Evolutionary conservation across 2,888 invertebrate genomes (phyloP), one percentile per base, ranked within the genome.

Genomic region (Drosophila maculinotata): DNA sequence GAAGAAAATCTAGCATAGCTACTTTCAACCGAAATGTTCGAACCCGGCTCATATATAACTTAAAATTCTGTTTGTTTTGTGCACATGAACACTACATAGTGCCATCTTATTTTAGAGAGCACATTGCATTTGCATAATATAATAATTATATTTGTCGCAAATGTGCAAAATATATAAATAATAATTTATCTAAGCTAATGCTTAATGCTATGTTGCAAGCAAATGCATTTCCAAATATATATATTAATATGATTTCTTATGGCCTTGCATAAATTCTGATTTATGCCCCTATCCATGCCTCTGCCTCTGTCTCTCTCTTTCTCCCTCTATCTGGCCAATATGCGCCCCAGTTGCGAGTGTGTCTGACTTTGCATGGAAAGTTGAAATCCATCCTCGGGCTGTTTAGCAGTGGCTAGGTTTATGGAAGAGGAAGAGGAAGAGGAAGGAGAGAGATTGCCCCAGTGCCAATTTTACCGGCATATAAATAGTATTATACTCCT

Each of bases 201-300:
- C 6, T 33, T 12, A n/a, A 31, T 31, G 30, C 20, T 4, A 20
- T 20, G 4, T 20, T 2, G 2, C 20, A 20, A 4, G 25, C 69
- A 42, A 52, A 48, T 69, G 62, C 54, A 62, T 51, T 56, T 57
- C 51, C 51, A 48, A 63, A 69, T 64, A 70, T 60, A 56, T 57
- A 65, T 48, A 62, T 69, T 62, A 66, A 67, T 72, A 60, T 58
- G 39, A 48, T 57, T 79, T 75, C 62, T 69, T 69, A 59, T 57
- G 59, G 38, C 26, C 47, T 28, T 36, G 54, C 56, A 69, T 63
- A 63, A 75, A 79, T 67, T 60, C 45, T 51, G 45, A 75, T 82
- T 75, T 75, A 70, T 77, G 45, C 6, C 70, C 63, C n/a, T n/a
- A 70, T 59, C 67, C 69, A 30, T 20, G 9, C 3, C 1, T 3